Conservation (phyloP, 2,888 invertebrate genomes). For the Drosophila nigritarsus region DNA sequence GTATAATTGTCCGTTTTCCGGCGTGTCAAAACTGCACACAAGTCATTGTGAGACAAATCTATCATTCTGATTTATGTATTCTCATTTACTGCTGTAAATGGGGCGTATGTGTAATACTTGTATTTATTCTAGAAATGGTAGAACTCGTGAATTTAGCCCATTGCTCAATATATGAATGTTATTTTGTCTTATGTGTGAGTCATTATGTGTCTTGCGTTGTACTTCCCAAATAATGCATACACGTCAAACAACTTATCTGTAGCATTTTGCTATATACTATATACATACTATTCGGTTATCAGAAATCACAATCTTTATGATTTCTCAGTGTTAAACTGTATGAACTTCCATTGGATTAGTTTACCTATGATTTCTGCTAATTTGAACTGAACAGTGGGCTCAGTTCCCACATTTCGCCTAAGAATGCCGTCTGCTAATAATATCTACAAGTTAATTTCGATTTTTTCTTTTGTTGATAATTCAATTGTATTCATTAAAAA, state of each 20-base stretch:
- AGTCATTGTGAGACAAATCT: neutral
- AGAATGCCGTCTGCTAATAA: neutral
- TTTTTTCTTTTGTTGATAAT: neutral
- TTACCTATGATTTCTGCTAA: neutral
- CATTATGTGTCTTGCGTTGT: conserved; percentile 4
- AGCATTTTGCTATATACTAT: neutral
- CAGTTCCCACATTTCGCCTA: neutral
- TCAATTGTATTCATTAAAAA: neutral
- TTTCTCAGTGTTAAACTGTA: neutral
- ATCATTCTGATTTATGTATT: neutral
- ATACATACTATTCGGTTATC: neutral
- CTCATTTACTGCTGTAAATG: neutral
- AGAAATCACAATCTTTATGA: neutral
- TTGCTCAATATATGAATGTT: conserved; percentile 11
- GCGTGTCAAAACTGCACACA: neutral
- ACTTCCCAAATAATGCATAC: conserved; percentile 6
- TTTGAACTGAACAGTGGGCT: neutral
- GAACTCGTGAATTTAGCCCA: neutral
- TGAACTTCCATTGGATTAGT: neutral
- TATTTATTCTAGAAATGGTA: neutral
- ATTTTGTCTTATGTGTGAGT: conserved; percentile 19
- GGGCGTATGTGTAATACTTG: neutral
- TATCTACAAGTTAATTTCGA: neutral
- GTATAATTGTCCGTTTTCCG: conserved; percentile 6
- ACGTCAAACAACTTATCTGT: conserved; percentile 2